Evolutionary conservation across 2,797 vertebrate genomes (phyloP).

Genomic region (Eulemur coronatus): DNA sequence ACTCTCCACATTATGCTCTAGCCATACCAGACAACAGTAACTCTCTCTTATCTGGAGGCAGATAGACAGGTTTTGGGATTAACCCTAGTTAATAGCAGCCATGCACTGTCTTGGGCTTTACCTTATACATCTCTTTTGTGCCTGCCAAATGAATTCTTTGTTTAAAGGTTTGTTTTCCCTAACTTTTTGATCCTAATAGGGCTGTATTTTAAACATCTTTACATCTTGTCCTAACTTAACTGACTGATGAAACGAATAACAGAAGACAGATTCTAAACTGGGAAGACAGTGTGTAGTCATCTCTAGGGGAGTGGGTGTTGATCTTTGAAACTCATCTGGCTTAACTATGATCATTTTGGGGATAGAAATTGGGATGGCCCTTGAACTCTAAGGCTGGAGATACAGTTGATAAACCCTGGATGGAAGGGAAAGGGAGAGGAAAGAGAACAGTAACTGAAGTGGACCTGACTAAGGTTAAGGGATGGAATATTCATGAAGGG

Average conservation of each 20-base stretch:
- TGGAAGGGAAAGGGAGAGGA: background rate
- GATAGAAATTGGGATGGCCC: background rate
- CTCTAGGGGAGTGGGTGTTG: background rate
- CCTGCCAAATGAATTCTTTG: background rate
- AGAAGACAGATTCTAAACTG: constrained; percentile 5
- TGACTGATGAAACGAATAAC: constrained; percentile 5
- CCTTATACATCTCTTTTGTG: background rate
- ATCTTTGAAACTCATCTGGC: background rate
- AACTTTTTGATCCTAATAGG: background rate
- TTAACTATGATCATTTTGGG: background rate
- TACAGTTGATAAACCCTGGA: background rate
- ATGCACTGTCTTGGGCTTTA: background rate
- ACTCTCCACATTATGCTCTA: background rate
- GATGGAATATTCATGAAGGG: background rate
- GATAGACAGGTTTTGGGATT: constrained; percentile 58
- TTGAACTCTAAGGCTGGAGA: background rate
- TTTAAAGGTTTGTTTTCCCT: constrained; percentile 18
- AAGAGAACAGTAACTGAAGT: background rate
- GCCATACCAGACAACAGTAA: constrained; percentile 16
- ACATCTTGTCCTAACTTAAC: constrained; percentile 14
- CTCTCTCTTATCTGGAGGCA: constrained; percentile 38
- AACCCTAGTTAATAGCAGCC: constrained; percentile 32
- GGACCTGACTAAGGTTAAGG: background rate
- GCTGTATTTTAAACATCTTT: constrained; percentile 28
- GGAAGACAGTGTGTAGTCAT: background rate